Evolutionary conservation across 1,140 invertebrate genomes (phyloP), one percentile per base, ranked within the genome.

Genomic region (Sycophaga agraensis): DNA sequence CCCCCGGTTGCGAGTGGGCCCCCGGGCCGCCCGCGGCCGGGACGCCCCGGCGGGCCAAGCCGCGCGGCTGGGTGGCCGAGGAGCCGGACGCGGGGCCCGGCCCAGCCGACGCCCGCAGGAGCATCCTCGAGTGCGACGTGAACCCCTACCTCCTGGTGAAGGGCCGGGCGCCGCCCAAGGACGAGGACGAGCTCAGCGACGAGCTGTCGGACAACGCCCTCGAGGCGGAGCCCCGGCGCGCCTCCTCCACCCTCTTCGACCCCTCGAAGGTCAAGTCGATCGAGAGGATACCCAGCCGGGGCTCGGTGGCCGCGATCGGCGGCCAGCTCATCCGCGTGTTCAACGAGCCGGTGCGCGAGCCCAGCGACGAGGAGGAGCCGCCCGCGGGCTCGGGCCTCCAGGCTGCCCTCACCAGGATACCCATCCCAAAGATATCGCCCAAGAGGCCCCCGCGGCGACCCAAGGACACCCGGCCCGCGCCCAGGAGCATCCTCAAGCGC

Each of bases 121-220:
- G 90, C 17, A 94, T 94, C 61, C 79, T 94, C 14, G 89, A 92
- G 69, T 92, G 91, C 75, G 86, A 92, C 71, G 89, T 93, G 12
- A 93, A 91, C 78, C 90, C 92, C 5, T 94, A 94, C 69, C 89
- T 92, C 49, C 78, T 94, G 61, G 85, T 93, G 51, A 85, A 86
- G 63, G 76, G 75, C 39, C n/a, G n/a, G n/a, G n/a, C n/a, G n/a
- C n/a, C n/a, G n/a, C 69, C 74, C 43, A 68, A 63, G 8, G 75
- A 76, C 59, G 75, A 78, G 57, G 80, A 79, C 42, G 78, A 78
- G 28, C 54, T 77, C 16, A 79, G 77, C 68, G 83, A 84, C 66
- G 81, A 83, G 46, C 64, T 84, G 4, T 84, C 82, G 66, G 82
- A 84, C 65, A 84, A 83, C 57, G 82, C 79, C 3, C 64, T 83